These are phyloP conservation scores for Microcebus murinus DNA, from an alignment of 2,113 vertebrate species.

Conservation along the genomic window DNA sequence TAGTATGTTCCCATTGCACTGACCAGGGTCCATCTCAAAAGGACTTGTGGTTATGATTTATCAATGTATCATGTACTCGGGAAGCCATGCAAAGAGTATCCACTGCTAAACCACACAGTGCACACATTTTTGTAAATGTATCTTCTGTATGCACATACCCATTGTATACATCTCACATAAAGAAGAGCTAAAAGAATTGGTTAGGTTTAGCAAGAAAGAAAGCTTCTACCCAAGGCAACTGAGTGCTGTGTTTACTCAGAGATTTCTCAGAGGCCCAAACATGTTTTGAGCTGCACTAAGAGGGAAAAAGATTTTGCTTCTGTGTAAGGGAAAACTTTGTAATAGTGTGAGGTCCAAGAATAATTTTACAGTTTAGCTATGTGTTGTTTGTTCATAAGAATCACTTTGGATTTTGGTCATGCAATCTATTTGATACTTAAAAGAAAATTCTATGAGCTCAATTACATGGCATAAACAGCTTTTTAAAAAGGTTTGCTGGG, in stretches of 20 bases:
- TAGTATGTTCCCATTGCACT: background rate
- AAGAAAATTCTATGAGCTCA: background rate
- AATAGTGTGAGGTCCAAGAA: background rate
- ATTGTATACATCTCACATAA: background rate
- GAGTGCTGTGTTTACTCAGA: background rate
- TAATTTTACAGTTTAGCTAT: background rate
- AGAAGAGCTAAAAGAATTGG: background rate
- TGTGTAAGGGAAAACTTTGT: background rate
- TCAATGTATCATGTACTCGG: background rate
- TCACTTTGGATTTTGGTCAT: background rate
- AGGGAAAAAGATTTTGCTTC: background rate
- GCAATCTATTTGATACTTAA: background rate
- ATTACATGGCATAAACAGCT: background rate
- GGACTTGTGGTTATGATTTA: background rate
- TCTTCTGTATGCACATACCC: background rate
- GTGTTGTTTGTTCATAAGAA: background rate
- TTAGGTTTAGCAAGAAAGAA: background rate
- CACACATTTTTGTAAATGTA: background rate
- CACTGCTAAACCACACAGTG: no score
- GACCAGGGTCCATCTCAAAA: background rate
- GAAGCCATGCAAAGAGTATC: rapidly evolving
- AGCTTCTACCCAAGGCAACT: background rate
- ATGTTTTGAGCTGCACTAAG: background rate
- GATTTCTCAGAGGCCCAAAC: background rate
- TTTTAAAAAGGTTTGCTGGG: background rate